Evolutionary conservation across 2,113 vertebrate species (phyloP).

Genomic region (Oncorhynchus masou): DNA sequence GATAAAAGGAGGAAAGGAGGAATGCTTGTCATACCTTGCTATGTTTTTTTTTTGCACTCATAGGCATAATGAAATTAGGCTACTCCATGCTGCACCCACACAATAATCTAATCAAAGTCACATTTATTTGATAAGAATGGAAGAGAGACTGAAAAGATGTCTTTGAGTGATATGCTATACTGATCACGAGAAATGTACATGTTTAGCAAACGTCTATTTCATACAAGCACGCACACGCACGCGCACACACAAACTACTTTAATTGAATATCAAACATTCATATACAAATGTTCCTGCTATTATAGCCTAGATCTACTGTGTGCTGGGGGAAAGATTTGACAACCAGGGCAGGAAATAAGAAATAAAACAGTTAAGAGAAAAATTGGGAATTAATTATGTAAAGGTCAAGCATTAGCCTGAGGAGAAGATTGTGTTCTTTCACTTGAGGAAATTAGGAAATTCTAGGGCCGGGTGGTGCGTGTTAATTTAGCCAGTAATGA

Average conservation of each 20-base stretch:
- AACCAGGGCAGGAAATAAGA: no score
- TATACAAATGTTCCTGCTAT: no score
- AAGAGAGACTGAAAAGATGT: slow-evolving; percentile 48
- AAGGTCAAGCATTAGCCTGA: no score
- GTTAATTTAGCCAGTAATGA: no score
- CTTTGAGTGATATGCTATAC: slow-evolving; percentile 42
- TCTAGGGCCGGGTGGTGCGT: no score
- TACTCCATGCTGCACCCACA: neutral
- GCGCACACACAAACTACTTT: slow-evolving; percentile 1
- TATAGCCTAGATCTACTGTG: no score
- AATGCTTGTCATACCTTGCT: neutral
- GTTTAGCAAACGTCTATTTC: neutral
- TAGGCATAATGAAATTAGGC: neutral
- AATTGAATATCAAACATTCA: neutral
- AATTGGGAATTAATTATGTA: no score
- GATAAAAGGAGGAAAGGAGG: neutral
- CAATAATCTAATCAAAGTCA: slow-evolving; percentile 15
- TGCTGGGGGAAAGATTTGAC: no score
- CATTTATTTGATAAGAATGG: slow-evolving; percentile 27
- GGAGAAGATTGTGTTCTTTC: no score
- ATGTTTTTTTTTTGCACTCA: neutral
- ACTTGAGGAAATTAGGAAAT: no score
- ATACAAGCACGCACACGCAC: neutral
- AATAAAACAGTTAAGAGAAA: no score
- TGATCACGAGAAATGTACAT: slow-evolving; percentile 27